A percentile compares a stretch with the other conserved stretches of the same genome.
Evolutionary conservation across 2,113 vertebrate species (phyloP).

Genomic region (Lamprologus speciosus): DNA sequence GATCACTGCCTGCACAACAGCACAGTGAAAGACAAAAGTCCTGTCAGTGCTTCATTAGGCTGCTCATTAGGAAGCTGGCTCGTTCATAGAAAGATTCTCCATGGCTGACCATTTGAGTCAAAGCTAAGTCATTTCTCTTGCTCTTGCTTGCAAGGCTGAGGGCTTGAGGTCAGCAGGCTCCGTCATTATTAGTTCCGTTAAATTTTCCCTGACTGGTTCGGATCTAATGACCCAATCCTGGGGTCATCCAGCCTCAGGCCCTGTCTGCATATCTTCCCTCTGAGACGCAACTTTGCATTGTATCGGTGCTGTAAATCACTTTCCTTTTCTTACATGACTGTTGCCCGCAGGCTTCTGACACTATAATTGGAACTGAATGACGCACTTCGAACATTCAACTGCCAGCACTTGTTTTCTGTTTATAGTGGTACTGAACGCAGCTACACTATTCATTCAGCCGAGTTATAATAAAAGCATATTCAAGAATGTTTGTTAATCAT

Average conservation of each 20-base stretch:
- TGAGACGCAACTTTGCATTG: background rate
- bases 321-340: background rate
- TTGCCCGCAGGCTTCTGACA: background rate
- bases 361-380: background rate
- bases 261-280: slow-evolving; percentile 1
- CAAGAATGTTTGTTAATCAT: background rate
- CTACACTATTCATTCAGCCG: background rate
- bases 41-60: slow-evolving; percentile 46
- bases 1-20: slow-evolving; percentile 24
- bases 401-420: background rate
- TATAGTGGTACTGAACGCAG: background rate
- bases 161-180: slow-evolving; percentile 24
- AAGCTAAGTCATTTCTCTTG: slow-evolving; percentile 23
- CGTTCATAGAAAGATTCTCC: slow-evolving; percentile 21
- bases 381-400: background rate
- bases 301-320: background rate
- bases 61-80: slow-evolving; percentile 45
- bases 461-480: background rate
- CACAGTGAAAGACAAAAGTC: slow-evolving; percentile 15
- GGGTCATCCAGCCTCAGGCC: slow-evolving; percentile 18
- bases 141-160: background rate
- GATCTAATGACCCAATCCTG: slow-evolving; percentile 16
- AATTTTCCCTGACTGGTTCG: slow-evolving; percentile 38
- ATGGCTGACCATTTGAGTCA: slow-evolving; percentile 34
- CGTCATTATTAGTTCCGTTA: slow-evolving; percentile 46